These are phyloP conservation scores for Tetraneura akinire DNA, from an alignment of 1,140 invertebrate genomes.

Conservation along the genomic window DNA sequence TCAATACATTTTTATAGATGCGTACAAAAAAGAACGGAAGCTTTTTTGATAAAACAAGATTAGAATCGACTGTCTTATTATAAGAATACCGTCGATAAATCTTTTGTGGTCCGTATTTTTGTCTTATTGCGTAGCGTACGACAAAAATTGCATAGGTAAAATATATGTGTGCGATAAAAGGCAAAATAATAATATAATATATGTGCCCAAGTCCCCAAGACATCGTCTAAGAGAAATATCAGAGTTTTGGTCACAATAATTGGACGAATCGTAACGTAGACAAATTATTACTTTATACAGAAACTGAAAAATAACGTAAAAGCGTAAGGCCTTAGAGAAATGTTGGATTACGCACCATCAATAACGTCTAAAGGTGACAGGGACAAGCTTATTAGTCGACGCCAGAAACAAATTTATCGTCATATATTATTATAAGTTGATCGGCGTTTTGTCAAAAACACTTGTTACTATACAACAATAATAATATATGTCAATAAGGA, in stretches of 20 bases:
- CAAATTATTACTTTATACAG: slow-evolving; percentile 4
- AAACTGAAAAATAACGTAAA: neutral
- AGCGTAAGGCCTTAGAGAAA: neutral
- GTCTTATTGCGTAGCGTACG: neutral
- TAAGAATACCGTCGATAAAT: neutral
- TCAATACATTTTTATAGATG: neutral
- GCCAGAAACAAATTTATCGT: neutral
- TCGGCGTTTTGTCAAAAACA: slow-evolving; percentile 5
- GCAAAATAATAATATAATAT: neutral
- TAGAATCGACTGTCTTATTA: slow-evolving; percentile 9
- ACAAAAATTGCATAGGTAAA: neutral
- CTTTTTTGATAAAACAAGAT: neutral
- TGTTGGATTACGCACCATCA: neutral
- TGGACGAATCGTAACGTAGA: slow-evolving; percentile 31
- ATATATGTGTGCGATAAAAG: neutral
- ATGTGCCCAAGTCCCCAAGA: no score
- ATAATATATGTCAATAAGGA: no score
- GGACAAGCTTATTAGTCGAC: slow-evolving; percentile 11
- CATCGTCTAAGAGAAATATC: neutral
- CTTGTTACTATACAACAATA: neutral
- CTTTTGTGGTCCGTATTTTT: neutral
- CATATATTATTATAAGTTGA: neutral
- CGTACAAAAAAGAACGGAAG: neutral
- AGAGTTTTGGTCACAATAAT: neutral
- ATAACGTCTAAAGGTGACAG: slow-evolving; percentile 10